Percentiles rank a stretch among this genome's conserved stretches.
Evolutionary conservation across 2,888 invertebrate genomes (phyloP).

Genomic region (Polydrusus pterygomalis): DNA sequence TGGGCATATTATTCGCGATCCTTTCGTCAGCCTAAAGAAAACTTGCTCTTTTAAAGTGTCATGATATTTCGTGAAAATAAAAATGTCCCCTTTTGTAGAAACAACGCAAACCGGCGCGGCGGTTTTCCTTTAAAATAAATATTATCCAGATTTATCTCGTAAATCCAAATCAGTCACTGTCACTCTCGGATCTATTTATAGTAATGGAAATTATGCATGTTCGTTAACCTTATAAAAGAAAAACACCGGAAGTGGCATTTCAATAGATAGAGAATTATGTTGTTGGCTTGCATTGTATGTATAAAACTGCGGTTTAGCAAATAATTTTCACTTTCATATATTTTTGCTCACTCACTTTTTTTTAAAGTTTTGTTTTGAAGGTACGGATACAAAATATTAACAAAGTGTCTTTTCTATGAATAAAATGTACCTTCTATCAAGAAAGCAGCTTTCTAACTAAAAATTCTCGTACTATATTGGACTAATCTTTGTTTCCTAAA

Average conservation of each 20-base stretch:
- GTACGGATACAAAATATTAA: too few species aligned
- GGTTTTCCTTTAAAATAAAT: neutral
- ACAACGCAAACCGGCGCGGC: neutral
- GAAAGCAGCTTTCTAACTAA: too few species aligned
- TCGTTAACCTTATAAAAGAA: slow-evolving; percentile 21
- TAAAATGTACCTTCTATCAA: too few species aligned
- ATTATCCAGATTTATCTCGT: neutral
- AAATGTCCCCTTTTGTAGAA: neutral
- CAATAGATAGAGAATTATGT: neutral
- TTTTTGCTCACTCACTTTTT: too few species aligned
- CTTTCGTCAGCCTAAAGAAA: too few species aligned
- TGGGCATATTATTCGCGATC: too few species aligned
- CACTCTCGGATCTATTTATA: slow-evolving; percentile 39
- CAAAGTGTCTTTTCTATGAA: too few species aligned
- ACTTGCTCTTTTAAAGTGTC: neutral
- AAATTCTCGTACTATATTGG: too few species aligned
- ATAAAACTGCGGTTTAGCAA: too few species aligned
- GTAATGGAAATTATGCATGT: slow-evolving; percentile 16
- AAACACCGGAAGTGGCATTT: slow-evolving; percentile 10
- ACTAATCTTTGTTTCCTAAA: too few species aligned
- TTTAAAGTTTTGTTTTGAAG: too few species aligned
- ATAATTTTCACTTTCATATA: neutral
- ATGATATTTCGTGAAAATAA: neutral
- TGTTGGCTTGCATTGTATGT: neutral
- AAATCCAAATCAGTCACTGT: slow-evolving; percentile 44